A percentile compares a stretch with the other conserved stretches of the same genome.
Conservation (phyloP, 2,888 invertebrate genomes). For the Furcula furcula region DNA sequence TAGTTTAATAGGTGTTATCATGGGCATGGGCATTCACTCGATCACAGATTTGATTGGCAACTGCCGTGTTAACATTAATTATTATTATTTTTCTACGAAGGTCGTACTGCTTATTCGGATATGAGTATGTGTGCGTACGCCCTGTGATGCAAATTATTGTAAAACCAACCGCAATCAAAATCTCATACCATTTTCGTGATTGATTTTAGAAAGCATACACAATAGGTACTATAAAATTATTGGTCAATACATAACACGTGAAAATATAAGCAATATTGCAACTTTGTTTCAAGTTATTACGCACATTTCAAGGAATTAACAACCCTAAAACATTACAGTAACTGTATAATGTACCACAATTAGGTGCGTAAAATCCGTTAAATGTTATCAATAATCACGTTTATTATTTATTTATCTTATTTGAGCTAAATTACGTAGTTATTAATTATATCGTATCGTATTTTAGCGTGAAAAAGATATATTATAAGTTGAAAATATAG, state of each 20-base stretch:
- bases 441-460: no score
- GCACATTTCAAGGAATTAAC: no score
- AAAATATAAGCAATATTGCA: no score
- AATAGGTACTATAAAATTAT: neutral
- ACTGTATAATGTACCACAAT: no score
- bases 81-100: neutral
- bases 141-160: neutral
- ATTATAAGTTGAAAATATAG: no score
- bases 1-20: neutral
- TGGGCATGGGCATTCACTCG: slow-evolving; percentile 4
- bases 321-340: no score
- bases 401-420: no score
- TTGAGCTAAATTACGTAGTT: no score
- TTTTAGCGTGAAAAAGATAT: no score
- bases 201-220: neutral
- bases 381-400: no score
- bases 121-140: slow-evolving; percentile 1
- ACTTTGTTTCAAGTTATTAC: no score
- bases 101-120: neutral
- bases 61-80: slow-evolving; percentile 5
- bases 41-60: slow-evolving; percentile 3
- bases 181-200: neutral
- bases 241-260: neutral
- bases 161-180: neutral
- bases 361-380: no score